Evolutionary conservation across 2,113 vertebrate genomes (phyloP).

Genomic region (Verasper variegatus): DNA sequence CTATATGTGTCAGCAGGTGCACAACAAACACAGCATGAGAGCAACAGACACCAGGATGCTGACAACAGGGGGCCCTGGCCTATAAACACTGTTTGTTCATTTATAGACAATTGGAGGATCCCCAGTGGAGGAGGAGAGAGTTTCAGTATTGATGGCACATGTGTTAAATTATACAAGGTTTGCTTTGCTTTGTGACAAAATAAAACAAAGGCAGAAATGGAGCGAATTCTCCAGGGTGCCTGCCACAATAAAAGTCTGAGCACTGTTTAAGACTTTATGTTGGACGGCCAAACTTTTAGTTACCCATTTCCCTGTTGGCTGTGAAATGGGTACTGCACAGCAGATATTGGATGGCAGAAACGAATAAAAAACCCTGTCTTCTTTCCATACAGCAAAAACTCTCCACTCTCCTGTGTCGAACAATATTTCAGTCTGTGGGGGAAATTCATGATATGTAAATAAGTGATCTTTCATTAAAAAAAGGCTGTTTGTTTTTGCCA

Average conservation of each 20-base stretch:
- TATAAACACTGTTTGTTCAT: slow-evolving; percentile 25
- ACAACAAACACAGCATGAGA: neutral
- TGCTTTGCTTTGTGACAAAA: slow-evolving; percentile 32
- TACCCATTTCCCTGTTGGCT: slow-evolving; percentile 23
- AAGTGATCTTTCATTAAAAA: neutral
- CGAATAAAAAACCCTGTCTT: neutral
- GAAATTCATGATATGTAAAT: slow-evolving; percentile 26
- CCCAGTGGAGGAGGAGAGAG: neutral
- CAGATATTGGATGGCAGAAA: neutral
- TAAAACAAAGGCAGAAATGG: slow-evolving; percentile 29
- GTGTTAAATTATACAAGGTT: slow-evolving; percentile 22
- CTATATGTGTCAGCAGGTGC: slow-evolving; percentile 15
- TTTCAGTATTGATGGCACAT: neutral
- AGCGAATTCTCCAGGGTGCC: slow-evolving; percentile 22
- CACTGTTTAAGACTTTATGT: slow-evolving; percentile 30
- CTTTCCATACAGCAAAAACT: neutral
- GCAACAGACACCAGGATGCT: slow-evolving; percentile 6
- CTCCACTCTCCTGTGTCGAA: neutral
- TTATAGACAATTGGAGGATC: slow-evolving; percentile 19
- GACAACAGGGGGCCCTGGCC: slow-evolving; percentile 16
- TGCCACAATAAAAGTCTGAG: slow-evolving; percentile 14
- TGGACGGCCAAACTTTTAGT: slow-evolving; percentile 25
- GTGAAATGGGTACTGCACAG: neutral
- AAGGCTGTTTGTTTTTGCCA: slow-evolving; percentile 1
- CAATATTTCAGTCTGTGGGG: neutral